Base-by-base conservation (phyloP, 2,888 invertebrate genomes). In the Octodonta nipae region DNA sequence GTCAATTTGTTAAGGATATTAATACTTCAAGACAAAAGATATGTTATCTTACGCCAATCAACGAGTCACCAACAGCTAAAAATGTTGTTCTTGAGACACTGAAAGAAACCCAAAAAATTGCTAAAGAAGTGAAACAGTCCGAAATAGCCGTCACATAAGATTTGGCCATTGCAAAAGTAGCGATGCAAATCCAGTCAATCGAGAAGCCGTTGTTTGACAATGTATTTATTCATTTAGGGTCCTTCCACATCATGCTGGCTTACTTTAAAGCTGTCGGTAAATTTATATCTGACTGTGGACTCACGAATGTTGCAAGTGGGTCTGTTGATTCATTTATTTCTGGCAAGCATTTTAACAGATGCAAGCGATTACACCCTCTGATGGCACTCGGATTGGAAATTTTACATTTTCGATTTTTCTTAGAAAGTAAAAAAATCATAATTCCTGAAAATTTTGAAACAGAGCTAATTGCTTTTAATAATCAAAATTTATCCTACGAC, bases 191-290 rank as follows among this genome's bases (percentile, higher is more conserved):
- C 4, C 44, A 46, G 27, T 4, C 28, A 8, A 36, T 30, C 1
- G 40, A 45, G 29, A 35, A 31, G 16, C 41, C 36, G 5, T 14
- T 8, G 7, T 47, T 36, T 34, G 49, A 52, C 26, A 49, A 52
- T 35, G 13, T 59, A 35, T 58, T 55, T 35, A 51, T 58, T 16
- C 49, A 55, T 44, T 35, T 52, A 11, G 57, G 56, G 10, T 34
- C 44, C 13, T 58, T 61, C 44, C 52, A 53, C 34, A 37, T 52
- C 5, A 40, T 46, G 42, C 41, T 52, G 43, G 40, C 50, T 5
- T 54, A 36, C 39, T 51, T 51, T 33, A 49, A 51, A 43, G 51
- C 51, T 14, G 11, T 54, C 8, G 53, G 51, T 8, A 49, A 45
- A 43, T 43, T 42, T 31, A 52, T 52, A 7, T 34, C 37, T 32